Evolutionary conservation across 35 echinoderm and acorn worm species (phyloP), one percentile per base, ranked within the genome.

Genomic region (Anneissia japonica): DNA sequence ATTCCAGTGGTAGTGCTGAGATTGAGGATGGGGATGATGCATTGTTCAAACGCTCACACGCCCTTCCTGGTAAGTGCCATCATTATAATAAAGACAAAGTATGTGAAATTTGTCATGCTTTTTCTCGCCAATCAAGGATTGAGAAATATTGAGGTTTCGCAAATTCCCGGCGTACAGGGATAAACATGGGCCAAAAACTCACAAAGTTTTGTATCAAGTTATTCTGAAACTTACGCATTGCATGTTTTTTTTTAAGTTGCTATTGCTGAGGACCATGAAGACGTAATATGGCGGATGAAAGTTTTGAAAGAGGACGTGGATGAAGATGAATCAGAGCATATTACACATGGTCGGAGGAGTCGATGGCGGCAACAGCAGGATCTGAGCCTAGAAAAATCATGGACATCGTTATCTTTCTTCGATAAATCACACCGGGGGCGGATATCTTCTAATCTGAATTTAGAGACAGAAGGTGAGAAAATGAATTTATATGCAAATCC

Each of bases 381-480:
- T 31, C 64, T 88, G 9, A 97, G 91, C 74, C 73, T 97, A 1
- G 91, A 97, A 56, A 86, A 93, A 41, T 97, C 95, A 0, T 97
- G 95, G 95, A 88, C 88, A 12, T 97, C 95, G 17, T 45, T 97
- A 5, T 86, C 81, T 34, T 79, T 97, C 36, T 97, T 97, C 78
- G 83, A 97, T 36, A 97, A 97, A 74, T 93, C 88, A 21, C 95
- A 97, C 29, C 87, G 80, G 72, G 95, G 95, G 55, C 80, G 95
- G 79, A 64, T 97, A 38, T 86, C 94, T 0, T 38, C 88, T 21
- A 97, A 97, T 85, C 76, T 93, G 12, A 93, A 97, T 55, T 29
- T 88, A 31, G 91, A 97, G 56, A 46, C 93, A 9, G 84, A 85
- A 83, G 95, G 95, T 97, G 72, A 35, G 86, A 26, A 34, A 43